phyloP scores from a whole-genome alignment of 2,797 vertebrate genomes.

The Tragelaphus oryx region DNA sequence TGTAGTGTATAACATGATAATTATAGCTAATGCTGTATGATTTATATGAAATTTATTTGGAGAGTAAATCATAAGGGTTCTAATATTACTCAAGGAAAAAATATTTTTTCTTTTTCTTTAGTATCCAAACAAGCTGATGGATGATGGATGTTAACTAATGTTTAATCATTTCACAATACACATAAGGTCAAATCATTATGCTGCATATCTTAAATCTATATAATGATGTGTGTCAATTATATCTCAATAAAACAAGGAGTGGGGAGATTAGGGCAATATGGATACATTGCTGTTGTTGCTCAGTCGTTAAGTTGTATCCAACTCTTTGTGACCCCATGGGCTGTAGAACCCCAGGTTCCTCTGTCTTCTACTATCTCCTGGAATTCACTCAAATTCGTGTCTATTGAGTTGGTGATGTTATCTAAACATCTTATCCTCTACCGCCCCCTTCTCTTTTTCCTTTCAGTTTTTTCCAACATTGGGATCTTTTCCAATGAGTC shows the following conservation, averaged over 20 bases:
- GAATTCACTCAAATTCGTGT: neutral
- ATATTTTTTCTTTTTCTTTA: neutral
- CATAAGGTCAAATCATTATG: neutral
- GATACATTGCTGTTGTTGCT: neutral
- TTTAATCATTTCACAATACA: neutral
- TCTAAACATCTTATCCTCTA: neutral
- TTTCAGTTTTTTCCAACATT: neutral
- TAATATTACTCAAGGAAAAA: neutral
- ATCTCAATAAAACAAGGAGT: neutral
- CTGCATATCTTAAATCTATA: neutral
- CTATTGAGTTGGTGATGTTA: neutral
- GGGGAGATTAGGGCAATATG: neutral
- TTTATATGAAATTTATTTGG: neutral
- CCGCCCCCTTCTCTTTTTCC: neutral
- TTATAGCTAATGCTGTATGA: neutral
- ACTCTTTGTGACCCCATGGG: neutral
- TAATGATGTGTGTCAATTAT: neutral
- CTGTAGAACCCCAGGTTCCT: neutral
- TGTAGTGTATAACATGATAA: too few relatives aligned
- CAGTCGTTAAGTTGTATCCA: neutral
- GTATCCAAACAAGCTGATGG: neutral
- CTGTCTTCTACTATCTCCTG: neutral
- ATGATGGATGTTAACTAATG: neutral
- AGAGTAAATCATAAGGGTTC: neutral
- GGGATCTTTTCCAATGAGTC: neutral